Evolutionary conservation across 1,140 invertebrate species (phyloP).

Genomic region (Plutomurus gul): DNA sequence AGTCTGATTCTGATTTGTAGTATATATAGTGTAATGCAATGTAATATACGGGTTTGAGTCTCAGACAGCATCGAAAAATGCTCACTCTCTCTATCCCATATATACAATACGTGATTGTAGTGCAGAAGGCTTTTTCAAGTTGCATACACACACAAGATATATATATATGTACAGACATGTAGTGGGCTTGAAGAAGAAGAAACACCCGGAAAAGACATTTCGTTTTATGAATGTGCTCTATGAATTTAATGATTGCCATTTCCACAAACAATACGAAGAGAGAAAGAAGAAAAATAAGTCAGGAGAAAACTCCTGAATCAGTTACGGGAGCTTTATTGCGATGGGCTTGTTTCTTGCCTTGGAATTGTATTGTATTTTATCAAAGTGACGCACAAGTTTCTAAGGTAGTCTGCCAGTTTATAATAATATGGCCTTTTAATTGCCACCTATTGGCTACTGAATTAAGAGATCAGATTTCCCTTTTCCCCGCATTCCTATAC

Average conservation of each 20-base stretch:
- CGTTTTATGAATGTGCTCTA: conserved; percentile 1
- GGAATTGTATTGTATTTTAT: no score
- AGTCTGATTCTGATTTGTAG: conserved; percentile 4
- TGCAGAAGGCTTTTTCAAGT: no score
- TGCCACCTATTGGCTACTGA: no score
- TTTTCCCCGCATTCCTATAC: no score
- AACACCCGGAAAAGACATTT: not conserved
- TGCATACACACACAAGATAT: no score
- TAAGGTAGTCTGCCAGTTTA: no score
- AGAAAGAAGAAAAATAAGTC: not conserved
- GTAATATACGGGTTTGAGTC: not conserved
- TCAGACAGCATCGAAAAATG: not conserved
- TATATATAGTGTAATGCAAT: conserved; percentile 1
- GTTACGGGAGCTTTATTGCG: not conserved
- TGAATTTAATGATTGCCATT: conserved; percentile 3
- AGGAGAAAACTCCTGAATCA: no score
- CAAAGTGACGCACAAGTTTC: no score
- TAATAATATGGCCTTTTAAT: no score
- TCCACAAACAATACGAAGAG: not conserved
- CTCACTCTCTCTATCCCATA: not conserved
- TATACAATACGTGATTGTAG: no score
- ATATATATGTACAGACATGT: not conserved
- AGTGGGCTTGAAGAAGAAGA: not conserved
- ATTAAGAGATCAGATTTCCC: no score
- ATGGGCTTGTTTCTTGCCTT: not conserved